Evolutionary conservation across 1,140 invertebrate genomes (phyloP), one percentile per base, ranked within the genome.

Genomic region (Orussus abietinus): DNA sequence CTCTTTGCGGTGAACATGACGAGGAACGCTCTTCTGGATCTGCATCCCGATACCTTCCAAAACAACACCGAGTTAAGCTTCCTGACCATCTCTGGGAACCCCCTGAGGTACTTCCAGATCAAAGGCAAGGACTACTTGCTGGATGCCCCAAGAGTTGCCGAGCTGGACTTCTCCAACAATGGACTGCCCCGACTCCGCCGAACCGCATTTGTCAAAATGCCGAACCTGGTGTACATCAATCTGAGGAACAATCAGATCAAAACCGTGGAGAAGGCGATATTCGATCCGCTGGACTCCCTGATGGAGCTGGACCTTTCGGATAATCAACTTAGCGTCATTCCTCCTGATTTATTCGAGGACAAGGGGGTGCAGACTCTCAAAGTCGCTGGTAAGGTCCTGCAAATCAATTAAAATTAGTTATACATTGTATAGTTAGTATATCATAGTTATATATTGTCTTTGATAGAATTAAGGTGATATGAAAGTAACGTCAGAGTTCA

Each of bases 241-340:
- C 57, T 86, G 25, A 77, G 77, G 5, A 75, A 77, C 11, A 86
- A 86, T 44, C 72, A 75, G 11, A 55, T 86, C 9, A 74, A 71
- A n/a, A 74, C 74, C 18, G 68, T 86, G 38, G 79, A 84, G 15
- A 70, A 69, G 18, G 69, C 72, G 20, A 72, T 78, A 0, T 84
- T 85, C 53, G 75, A 76, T 17, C 67, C 72, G 2, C 58, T 84
- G 3, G 55, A 76, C 3, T 74, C 75, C 12, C 72, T 86, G 9
- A 76, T 79, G 55, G 84, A 86, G 53, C 54, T 86, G 13, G 80
- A 86, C 49, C 58, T 86, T 1, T 83, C 81, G 2, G 75, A 80
- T 31, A 86, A 85, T 47, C 58, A 67, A 0, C 65, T 86, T 1
- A 74, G 64, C 32, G 72, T 74, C 2, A 60, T 86, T 7, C 77